A percentile compares a stretch with the other conserved stretches of the same genome.
Evolutionary conservation across 2,113 vertebrate species (phyloP).

Genomic region (Myotis lucifugus): DNA sequence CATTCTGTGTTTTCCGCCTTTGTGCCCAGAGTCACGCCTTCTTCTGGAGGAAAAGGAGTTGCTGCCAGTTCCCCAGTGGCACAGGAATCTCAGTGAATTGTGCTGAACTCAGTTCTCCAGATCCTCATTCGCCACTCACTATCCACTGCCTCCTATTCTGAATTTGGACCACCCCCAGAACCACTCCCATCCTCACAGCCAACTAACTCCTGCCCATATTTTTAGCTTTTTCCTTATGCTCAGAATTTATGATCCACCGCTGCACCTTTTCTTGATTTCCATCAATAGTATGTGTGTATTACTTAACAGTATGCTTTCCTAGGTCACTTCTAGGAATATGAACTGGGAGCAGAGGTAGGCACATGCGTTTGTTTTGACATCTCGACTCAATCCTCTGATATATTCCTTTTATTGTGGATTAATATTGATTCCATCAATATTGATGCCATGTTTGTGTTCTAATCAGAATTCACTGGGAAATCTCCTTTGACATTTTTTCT

Average conservation of each 20-base stretch:
- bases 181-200: not conserved
- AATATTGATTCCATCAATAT: not conserved
- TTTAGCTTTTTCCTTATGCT: not conserved
- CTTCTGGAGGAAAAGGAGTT: not conserved
- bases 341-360: not conserved
- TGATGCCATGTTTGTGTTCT: not conserved
- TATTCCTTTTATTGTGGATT: not conserved
- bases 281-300: not conserved
- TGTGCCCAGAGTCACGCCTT: not conserved
- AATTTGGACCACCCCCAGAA: not conserved
- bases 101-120: not conserved
- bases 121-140: not conserved
- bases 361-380: not conserved
- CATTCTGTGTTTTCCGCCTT: not conserved
- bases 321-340: not conserved
- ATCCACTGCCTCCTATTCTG: not conserved
- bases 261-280: not conserved
- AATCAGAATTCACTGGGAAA: not conserved
- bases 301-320: not conserved
- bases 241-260: not conserved
- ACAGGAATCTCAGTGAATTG: not conserved
- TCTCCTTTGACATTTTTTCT: slow-evolving; percentile 13
- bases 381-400: not conserved
- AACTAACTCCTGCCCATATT: not conserved
- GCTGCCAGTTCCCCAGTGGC: not conserved